phyloP scores from a whole-genome alignment of 2,888 invertebrate species.

The Caenorhabditis doughertyi region DNA sequence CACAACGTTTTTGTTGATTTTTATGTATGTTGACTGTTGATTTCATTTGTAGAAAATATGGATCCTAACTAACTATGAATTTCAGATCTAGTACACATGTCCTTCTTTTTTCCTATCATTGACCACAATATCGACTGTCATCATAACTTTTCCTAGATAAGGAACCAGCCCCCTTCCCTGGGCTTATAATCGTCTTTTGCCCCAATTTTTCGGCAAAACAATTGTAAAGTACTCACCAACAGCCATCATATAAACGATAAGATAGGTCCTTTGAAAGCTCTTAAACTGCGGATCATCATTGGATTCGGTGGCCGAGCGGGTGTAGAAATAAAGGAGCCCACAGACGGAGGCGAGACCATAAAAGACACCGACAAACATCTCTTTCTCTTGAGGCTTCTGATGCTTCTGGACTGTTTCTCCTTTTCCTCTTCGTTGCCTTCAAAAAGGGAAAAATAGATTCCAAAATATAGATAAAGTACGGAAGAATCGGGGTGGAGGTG shows the following conservation, averaged over 20 bases:
- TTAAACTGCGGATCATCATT: conserved; percentile 83
- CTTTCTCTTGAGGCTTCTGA: conserved; percentile 17
- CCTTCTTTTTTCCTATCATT: not conserved
- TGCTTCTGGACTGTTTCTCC: not conserved
- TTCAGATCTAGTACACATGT: not conserved
- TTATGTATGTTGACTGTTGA: too few relatives aligned
- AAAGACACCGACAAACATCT: conserved; percentile 74
- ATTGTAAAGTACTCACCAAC: conserved; percentile 83
- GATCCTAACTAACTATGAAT: too few relatives aligned
- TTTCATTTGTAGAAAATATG: too few relatives aligned
- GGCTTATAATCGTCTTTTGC: not conserved
- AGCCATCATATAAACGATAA: conserved; percentile 84
- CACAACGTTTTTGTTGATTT: too few relatives aligned
- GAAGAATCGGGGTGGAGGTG: not conserved
- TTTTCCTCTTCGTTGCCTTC: conserved; percentile 14
- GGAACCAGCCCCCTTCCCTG: not conserved
- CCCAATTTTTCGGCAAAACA: not conserved
- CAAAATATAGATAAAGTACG: conserved; percentile 26
- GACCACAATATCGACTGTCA: too few relatives aligned
- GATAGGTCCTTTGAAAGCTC: conserved; percentile 84
- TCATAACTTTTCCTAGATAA: not conserved
- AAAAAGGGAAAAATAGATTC: conserved; percentile 34
- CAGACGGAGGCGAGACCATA: conserved; percentile 81
- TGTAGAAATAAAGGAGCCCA: conserved; percentile 83
- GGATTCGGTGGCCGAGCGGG: conserved; percentile 69